Evolutionary conservation across 1,140 invertebrate species (phyloP), one percentile per base, ranked within the genome.

Genomic region (Episyrphus balteatus): DNA sequence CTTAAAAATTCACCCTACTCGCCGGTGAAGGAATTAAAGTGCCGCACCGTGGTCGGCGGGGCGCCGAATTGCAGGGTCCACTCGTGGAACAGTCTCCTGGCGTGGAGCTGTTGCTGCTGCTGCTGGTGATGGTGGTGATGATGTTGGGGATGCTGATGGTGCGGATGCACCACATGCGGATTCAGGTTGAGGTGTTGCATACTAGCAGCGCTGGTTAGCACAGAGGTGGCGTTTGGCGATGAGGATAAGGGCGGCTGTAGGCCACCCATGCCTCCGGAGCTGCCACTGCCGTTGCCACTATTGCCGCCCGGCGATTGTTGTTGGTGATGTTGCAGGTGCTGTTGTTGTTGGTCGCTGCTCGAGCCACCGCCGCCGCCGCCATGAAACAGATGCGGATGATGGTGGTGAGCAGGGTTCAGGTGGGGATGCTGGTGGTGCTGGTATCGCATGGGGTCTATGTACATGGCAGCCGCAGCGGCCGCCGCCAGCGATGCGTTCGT

Each of bases 391-490:
- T 66, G 63, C 49, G 63, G 63, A 61, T 67, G 64, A 55, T 67
- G 64, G 21, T 41, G 46, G 21, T 26, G 21, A 54, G 60, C 62
- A 55, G 63, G 61, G 61, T 66, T 66, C 36, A 66, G 49, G 43
- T 66, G 63, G 51, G 63, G 61, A 54, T 66, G 62, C 52, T 68
- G 65, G 21, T 65, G 60, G 41, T 68, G 65, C 32, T 67, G 62
- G 44, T 68, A 68, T 44, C 65, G 62, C 58, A 63, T 62, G 31
- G 65, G 65, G 62, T 68, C 66, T 51, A 68, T 68, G 55, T 68
- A 68, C 62, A 68, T 68, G 19, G 65, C 66, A 42, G 62, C 61
- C 51, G 63, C 63, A 57, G 65, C 58, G 59, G 66, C 61, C 50
- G 65, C 63, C 47, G 63, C 63, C 39, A 66, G 66, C 47, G 58